Percentiles rank a stretch among this genome's conserved stretches.
Evolutionary conservation across 2,797 vertebrate genomes (phyloP).

Genomic region (Sciurus vulgaris): DNA sequence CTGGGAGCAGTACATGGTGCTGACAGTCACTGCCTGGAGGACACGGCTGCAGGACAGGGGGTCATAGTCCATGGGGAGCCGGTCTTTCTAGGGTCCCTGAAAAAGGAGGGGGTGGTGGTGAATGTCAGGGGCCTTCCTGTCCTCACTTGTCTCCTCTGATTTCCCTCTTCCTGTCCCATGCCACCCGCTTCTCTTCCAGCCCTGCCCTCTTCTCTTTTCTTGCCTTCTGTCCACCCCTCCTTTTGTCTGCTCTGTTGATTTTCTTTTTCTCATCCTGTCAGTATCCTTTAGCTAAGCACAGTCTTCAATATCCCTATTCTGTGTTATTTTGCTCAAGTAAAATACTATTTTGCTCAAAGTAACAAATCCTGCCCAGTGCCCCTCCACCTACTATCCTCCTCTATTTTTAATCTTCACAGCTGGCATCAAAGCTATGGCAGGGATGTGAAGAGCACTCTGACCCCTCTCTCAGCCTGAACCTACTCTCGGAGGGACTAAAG

Average conservation of each 20-base stretch:
- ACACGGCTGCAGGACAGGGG: not conserved
- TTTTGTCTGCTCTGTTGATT: not conserved
- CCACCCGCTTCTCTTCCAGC: not conserved
- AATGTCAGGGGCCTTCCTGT: not conserved
- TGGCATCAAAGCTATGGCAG: not conserved
- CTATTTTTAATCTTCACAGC: not conserved
- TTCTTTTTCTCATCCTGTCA: not conserved
- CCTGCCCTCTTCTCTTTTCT: not conserved
- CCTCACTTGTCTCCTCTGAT: not conserved
- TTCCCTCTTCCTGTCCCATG: not conserved
- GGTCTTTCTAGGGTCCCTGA: not conserved
- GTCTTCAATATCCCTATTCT: not conserved
- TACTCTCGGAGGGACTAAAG: not conserved
- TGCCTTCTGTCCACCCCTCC: not conserved
- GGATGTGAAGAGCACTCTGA: not conserved
- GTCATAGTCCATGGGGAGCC: not conserved
- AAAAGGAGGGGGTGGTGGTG: not conserved
- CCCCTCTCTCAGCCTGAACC: not conserved
- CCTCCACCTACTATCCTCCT: not conserved
- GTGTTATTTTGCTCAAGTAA: conserved; percentile 19
- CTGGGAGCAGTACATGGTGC: not conserved
- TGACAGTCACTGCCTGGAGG: not conserved
- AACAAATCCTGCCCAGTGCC: not conserved
- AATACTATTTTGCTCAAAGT: not conserved
- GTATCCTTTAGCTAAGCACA: not conserved